Evolutionary conservation across 2,113 vertebrate species (phyloP).

Genomic region (Pristiophorus japonicus): DNA sequence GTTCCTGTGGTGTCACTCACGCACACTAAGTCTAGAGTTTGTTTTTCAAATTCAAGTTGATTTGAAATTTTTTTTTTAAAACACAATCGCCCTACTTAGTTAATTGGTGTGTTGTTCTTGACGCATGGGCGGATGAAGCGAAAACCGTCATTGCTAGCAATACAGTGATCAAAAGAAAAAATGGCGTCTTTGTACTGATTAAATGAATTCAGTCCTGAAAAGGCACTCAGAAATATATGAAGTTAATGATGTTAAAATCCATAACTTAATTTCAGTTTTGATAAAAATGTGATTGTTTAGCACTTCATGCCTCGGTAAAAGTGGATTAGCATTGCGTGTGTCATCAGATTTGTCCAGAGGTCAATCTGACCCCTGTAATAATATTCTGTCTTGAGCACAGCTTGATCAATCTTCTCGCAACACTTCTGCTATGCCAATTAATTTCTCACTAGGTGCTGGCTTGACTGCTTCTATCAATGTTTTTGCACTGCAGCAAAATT

Average conservation of each 20-base stretch:
- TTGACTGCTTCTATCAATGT: constrained; percentile 32
- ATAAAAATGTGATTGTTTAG: constrained; percentile 35
- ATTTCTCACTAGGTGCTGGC: constrained; percentile 34
- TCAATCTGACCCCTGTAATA: constrained; percentile 37
- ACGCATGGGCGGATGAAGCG: background rate
- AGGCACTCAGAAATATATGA: background rate
- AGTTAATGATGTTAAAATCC: constrained; percentile 30
- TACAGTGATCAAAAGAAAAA: background rate
- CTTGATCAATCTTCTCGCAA: constrained; percentile 42
- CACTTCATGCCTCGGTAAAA: constrained; percentile 36
- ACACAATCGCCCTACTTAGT: background rate
- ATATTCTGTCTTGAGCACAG: constrained; percentile 42
- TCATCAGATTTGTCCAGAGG: constrained; percentile 43
- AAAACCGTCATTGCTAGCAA: background rate
- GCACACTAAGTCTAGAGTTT: background rate
- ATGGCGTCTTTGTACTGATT: constrained; percentile 1
- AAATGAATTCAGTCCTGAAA: background rate
- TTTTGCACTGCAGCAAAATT: constrained; percentile 22
- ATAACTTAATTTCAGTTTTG: constrained; percentile 33
- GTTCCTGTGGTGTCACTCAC: too few relatives aligned
- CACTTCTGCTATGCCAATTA: constrained; percentile 40
- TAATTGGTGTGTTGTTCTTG: background rate
- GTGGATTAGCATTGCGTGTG: constrained; percentile 36
- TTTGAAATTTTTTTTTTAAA: background rate
- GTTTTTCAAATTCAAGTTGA: background rate